phyloP scores from a whole-genome alignment of 1,140 invertebrate species.

The Lordiphosa stackelbergi region DNA sequence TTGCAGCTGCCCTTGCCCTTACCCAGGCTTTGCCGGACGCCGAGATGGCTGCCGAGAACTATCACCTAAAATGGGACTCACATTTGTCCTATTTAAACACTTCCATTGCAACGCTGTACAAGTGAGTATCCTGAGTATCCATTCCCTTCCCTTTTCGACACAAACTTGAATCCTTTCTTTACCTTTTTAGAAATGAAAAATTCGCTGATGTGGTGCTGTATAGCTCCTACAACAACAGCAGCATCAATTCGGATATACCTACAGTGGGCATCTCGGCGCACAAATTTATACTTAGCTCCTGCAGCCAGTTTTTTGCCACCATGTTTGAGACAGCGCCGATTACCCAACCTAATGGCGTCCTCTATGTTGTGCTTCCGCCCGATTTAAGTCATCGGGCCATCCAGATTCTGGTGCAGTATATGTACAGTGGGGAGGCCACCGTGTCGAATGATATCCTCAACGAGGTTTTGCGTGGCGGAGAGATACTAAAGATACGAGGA shows the following conservation, averaged over 20 bases:
- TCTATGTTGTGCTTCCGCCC: constrained; percentile 87
- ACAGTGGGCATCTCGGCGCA: constrained; percentile 87
- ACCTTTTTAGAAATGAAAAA: constrained; percentile 79
- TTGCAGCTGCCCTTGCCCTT: constrained; percentile 14
- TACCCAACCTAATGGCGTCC: constrained; percentile 79
- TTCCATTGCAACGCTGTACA: constrained; percentile 86
- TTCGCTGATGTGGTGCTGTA: constrained; percentile 91
- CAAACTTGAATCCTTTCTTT: not conserved
- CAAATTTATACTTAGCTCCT: constrained; percentile 90
- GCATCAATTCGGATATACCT: constrained; percentile 61
- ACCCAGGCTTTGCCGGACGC: constrained; percentile 32
- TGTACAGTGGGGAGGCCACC: constrained; percentile 91
- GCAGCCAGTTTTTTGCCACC: constrained; percentile 79
- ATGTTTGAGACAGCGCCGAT: constrained; percentile 76
- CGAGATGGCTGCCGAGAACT: constrained; percentile 82
- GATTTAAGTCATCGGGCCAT: constrained; percentile 87
- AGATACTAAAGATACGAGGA: constrained; percentile 86
- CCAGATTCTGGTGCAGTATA: constrained; percentile 89
- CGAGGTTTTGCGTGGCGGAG: constrained; percentile 86
- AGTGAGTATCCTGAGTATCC: constrained; percentile 78
- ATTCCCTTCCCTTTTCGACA: no score
- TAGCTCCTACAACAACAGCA: constrained; percentile 78
- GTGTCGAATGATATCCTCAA: constrained; percentile 90
- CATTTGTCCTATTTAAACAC: constrained; percentile 88
- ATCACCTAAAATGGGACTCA: constrained; percentile 92